These are phyloP conservation scores for Amiota minor DNA, from an alignment of 2,888 invertebrate species.

Conservation along the genomic window DNA sequence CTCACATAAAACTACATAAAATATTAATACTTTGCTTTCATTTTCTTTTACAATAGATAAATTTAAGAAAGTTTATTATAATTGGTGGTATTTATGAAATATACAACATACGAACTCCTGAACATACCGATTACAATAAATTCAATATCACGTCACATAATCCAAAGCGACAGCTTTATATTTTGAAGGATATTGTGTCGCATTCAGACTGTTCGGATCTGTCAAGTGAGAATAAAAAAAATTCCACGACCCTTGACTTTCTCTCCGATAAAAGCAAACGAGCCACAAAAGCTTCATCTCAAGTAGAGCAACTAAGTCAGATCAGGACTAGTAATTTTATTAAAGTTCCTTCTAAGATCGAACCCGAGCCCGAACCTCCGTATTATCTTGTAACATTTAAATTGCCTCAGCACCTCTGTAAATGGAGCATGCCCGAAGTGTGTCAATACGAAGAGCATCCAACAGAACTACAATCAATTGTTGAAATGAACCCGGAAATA, in stretches of 20 bases:
- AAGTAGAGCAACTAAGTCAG: neutral
- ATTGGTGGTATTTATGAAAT: constrained; percentile 68
- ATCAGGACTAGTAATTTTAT: neutral
- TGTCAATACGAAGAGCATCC: constrained; percentile 61
- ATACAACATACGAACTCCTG: constrained; percentile 59
- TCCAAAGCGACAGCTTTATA: constrained; percentile 45
- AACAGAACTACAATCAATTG: neutral
- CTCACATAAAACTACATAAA: too few species aligned
- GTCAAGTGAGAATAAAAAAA: neutral
- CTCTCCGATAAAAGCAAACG: neutral
- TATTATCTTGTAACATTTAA: constrained; percentile 60
- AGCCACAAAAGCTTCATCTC: neutral
- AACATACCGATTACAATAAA: constrained; percentile 49
- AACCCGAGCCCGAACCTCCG: constrained; percentile 28
- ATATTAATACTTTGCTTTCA: too few species aligned
- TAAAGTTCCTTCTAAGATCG: neutral
- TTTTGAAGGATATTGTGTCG: constrained; percentile 34
- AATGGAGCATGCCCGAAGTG: constrained; percentile 61
- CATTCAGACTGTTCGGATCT: neutral
- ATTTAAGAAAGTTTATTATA: constrained; percentile 61
- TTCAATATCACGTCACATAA: constrained; percentile 63
- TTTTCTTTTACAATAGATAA: constrained; percentile 57
- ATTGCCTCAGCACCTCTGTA: constrained; percentile 59
- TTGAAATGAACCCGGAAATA: neutral
- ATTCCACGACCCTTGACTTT: neutral